A percentile compares a stretch with the other conserved stretches of the same genome.
Conservation (phyloP, 2,113 vertebrate genomes). For the Mugil cephalus region DNA sequence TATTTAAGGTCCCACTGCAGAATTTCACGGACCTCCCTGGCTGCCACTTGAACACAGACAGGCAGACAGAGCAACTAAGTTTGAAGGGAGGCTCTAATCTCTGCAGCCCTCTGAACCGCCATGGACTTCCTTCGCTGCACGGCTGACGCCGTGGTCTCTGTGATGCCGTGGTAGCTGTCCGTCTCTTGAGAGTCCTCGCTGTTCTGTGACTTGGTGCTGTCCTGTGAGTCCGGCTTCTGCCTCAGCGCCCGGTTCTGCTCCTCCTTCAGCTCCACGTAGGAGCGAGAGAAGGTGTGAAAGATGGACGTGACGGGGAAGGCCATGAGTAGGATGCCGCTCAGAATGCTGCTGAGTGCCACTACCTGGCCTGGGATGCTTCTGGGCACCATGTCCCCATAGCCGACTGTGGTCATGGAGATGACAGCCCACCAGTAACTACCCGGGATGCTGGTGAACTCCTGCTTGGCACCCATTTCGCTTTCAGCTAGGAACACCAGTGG, state of each 20-base stretch:
- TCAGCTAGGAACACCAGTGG: slow-evolving; percentile 94
- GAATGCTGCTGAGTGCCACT: slow-evolving; percentile 96
- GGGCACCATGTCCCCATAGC: slow-evolving; percentile 98
- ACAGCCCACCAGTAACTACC: slow-evolving; percentile 98
- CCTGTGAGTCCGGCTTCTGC: slow-evolving; percentile 83
- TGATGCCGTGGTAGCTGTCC: slow-evolving; percentile 61
- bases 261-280: slow-evolving; percentile 94
- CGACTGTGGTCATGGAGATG: slow-evolving; percentile 98
- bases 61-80: slow-evolving; percentile 47
- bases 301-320: slow-evolving; percentile 97
- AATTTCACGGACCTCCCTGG: slow-evolving; percentile 17
- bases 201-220: slow-evolving; percentile 85
- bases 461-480: slow-evolving; percentile 94
- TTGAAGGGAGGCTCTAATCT: slow-evolving; percentile 56
- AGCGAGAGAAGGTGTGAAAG: slow-evolving; percentile 97
- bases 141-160: slow-evolving; percentile 53
- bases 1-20: slow-evolving; percentile 39
- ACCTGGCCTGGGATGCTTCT: slow-evolving; percentile 96
- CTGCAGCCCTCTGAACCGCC: slow-evolving; percentile 59
- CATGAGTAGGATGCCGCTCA: slow-evolving; percentile 97
- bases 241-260: slow-evolving; percentile 87
- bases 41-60: slow-evolving; percentile 12
- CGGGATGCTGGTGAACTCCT: slow-evolving; percentile 96
- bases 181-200: slow-evolving; percentile 82
- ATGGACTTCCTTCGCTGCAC: slow-evolving; percentile 60